phyloP scores from a whole-genome alignment of 2,113 vertebrate genomes.

The Columba livia region DNA sequence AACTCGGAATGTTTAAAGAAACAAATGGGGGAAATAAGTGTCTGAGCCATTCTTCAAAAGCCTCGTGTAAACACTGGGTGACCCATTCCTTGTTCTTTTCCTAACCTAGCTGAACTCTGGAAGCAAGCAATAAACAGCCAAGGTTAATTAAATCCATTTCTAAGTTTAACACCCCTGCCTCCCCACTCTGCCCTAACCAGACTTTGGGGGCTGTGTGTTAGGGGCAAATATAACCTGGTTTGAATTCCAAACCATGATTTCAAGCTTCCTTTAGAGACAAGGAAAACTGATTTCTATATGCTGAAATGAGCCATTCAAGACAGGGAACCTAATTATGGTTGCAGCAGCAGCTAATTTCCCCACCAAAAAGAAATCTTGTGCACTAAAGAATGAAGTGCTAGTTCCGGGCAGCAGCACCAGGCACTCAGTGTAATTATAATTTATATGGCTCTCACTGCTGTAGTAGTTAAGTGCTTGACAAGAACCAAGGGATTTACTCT shows the following conservation, averaged over 20 bases:
- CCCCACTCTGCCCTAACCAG: conserved; percentile 51
- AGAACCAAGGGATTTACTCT: conserved; percentile 54
- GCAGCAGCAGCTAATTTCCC: conserved; percentile 38
- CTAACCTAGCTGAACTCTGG: conserved; percentile 67
- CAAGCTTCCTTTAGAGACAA: conserved; percentile 43
- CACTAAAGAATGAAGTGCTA: conserved; percentile 60
- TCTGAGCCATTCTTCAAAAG: conserved; percentile 60
- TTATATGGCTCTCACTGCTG: conserved; percentile 42
- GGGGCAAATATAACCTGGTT: conserved; percentile 56
- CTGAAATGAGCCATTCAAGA: conserved; percentile 30
- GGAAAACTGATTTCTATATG: conserved; percentile 40
- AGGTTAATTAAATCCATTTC: conserved; percentile 70
- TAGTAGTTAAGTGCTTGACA: conserved; percentile 40
- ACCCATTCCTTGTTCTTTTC: conserved; percentile 67
- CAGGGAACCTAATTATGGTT: conserved; percentile 43
- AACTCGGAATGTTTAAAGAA: conserved; percentile 53
- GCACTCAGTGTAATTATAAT: conserved; percentile 55
- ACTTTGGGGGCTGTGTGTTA: conserved; percentile 37
- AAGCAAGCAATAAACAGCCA: conserved; percentile 66
- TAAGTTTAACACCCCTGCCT: conserved; percentile 66
- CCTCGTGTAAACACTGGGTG: conserved; percentile 20
- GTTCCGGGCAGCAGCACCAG: conserved; percentile 53
- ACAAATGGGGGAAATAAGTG: background rate
- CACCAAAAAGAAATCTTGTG: conserved; percentile 43
- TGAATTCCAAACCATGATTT: conserved; percentile 60